Percentiles rank a stretch among this genome's conserved stretches.
Evolutionary conservation across 2,888 invertebrate genomes (phyloP).

Genomic region (Hermaeophaga mercurialis): DNA sequence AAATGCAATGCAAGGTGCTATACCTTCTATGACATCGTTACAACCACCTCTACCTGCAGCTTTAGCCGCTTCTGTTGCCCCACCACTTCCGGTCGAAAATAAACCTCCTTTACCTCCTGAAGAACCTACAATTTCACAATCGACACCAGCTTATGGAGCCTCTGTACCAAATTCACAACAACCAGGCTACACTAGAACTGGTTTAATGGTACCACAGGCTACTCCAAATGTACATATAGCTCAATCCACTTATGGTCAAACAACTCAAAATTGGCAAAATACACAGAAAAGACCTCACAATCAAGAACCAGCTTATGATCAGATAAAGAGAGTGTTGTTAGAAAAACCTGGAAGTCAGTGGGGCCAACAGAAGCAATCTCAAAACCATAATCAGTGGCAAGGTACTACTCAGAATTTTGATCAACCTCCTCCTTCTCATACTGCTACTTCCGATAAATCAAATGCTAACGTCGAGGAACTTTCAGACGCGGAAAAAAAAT

Average conservation of each 20-base stretch:
- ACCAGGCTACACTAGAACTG: slow-evolving; percentile 25
- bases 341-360: slow-evolving; percentile 29
- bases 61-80: slow-evolving; percentile 53
- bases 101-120: slow-evolving; percentile 56
- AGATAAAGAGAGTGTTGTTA: slow-evolving; percentile 29
- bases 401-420: slow-evolving; percentile 17
- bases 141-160: background rate
- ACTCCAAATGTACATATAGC: background rate
- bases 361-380: slow-evolving; percentile 22
- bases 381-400: slow-evolving; percentile 21
- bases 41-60: slow-evolving; percentile 51
- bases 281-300: slow-evolving; percentile 32
- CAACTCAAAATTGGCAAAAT: slow-evolving; percentile 28
- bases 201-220: slow-evolving; percentile 1
- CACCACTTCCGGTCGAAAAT: slow-evolving; percentile 59
- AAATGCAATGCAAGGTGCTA: slow-evolving; percentile 48
- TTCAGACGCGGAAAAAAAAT: slow-evolving; percentile 77
- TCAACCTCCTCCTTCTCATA: slow-evolving; percentile 30
- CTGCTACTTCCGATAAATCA: background rate
- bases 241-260: slow-evolving; percentile 8
- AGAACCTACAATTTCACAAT: slow-evolving; percentile 43
- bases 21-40: slow-evolving; percentile 35
- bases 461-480: slow-evolving; percentile 51
- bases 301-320: slow-evolving; percentile 27
- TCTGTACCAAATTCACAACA: slow-evolving; percentile 21